Conservation (phyloP, 1,140 invertebrate species). For the Hormaphis cornu region DNA sequence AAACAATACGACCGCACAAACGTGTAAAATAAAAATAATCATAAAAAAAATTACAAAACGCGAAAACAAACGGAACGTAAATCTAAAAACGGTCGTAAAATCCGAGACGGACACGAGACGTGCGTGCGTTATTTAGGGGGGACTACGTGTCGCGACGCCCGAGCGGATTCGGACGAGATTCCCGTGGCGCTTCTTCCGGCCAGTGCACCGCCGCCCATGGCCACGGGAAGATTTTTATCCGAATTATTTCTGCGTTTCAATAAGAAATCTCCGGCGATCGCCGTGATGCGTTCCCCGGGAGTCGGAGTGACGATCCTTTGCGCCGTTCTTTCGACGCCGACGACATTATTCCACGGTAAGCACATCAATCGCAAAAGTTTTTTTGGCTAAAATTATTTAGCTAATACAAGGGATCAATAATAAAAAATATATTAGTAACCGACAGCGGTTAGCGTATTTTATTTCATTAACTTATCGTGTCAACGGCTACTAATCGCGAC, state of each 20-base stretch:
- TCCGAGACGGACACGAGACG: neutral
- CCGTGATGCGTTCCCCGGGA: no score
- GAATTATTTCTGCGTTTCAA: neutral
- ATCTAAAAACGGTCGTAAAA: conserved; percentile 6
- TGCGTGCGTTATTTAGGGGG: neutral
- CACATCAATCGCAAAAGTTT: no score
- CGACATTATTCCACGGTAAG: no score
- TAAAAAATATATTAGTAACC: no score
- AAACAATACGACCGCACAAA: conserved; percentile 5
- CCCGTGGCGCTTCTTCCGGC: neutral
- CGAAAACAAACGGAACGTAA: conserved; percentile 19
- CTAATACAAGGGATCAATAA: no score
- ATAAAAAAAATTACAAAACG: conserved; percentile 13
- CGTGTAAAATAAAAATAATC: neutral
- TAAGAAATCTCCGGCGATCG: no score
- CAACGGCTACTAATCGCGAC: no score
- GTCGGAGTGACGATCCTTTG: no score
- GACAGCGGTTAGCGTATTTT: no score
- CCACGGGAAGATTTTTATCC: neutral
- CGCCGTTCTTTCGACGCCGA: no score
- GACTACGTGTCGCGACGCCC: neutral
- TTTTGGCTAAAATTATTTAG: no score
- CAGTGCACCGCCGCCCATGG: conserved; percentile 13
- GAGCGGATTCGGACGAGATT: neutral
- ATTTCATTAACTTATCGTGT: no score